phyloP scores from a whole-genome alignment of 2,888 invertebrate genomes.

The Drosophila subquinaria region DNA sequence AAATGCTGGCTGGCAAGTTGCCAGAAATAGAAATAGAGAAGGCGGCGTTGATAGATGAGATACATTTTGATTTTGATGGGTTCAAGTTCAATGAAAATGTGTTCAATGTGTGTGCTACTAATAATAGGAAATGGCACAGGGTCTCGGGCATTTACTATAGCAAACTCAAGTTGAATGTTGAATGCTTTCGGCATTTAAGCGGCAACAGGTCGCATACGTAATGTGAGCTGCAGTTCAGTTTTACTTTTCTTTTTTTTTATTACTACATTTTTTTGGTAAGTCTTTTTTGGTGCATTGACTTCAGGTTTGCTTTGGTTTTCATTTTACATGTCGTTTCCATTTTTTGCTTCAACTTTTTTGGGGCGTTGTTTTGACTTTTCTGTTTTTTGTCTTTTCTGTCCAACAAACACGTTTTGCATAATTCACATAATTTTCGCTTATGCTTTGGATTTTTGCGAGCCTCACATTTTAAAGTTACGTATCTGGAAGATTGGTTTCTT shows the following conservation, averaged over 20 bases:
- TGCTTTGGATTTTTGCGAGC: constrained; percentile 58
- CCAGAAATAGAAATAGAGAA: neutral
- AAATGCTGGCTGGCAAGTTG: constrained; percentile 12
- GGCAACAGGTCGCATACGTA: constrained; percentile 56
- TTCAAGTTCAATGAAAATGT: constrained; percentile 56
- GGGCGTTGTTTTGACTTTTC: constrained; percentile 14
- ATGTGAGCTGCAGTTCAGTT: constrained; percentile 30
- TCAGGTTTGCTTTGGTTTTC: constrained; percentile 25
- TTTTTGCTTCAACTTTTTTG: constrained; percentile 11
- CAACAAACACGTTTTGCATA: constrained; percentile 73
- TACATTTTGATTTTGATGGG: constrained; percentile 34
- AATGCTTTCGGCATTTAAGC: neutral
- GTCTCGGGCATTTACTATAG: neutral
- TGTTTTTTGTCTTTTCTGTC: neutral
- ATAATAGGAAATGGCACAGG: constrained; percentile 29
- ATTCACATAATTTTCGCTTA: constrained; percentile 75
- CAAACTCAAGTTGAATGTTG: constrained; percentile 26
- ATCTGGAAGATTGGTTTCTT: constrained; percentile 55
- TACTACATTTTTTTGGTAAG: neutral
- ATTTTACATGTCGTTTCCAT: constrained; percentile 13
- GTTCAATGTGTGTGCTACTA: constrained; percentile 15
- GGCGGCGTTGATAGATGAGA: constrained; percentile 13
- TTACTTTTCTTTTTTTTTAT: neutral
- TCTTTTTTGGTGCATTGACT: constrained; percentile 53
- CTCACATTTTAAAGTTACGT: constrained; percentile 65